Evolutionary conservation across 2,888 invertebrate genomes (phyloP).

Genomic region (Labia minor): DNA sequence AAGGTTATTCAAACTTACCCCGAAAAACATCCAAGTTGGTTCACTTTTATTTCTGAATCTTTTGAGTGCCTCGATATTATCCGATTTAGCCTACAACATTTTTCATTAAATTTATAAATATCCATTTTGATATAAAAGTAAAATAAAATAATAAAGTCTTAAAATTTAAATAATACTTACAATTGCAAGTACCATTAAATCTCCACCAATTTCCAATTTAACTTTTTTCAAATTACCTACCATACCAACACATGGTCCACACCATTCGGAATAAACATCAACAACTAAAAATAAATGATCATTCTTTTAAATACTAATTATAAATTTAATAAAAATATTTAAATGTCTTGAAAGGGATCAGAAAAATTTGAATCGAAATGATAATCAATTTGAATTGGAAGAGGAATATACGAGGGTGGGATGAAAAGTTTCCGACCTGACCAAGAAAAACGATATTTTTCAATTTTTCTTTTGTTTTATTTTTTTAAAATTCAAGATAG

Average conservation of each 20-base stretch:
- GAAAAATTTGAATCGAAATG: background rate
- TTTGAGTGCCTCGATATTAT: slow-evolving; percentile 59
- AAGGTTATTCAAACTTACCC: slow-evolving; percentile 43
- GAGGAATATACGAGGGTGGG: too few species aligned
- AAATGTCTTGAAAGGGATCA: background rate
- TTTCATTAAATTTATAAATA: too few species aligned
- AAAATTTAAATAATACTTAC: slow-evolving; percentile 40
- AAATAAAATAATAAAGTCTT: background rate
- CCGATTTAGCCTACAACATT: slow-evolving; percentile 66
- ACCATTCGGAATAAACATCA: slow-evolving; percentile 85
- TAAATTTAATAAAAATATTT: too few species aligned
- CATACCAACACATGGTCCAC: slow-evolving; percentile 81
- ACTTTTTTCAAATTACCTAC: slow-evolving; percentile 70
- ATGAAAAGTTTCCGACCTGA: too few species aligned
- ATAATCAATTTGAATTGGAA: background rate
- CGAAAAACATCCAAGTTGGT: slow-evolving; percentile 81
- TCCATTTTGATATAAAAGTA: slow-evolving; percentile 13
- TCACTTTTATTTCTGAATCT: slow-evolving; percentile 74
- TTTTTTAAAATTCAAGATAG: too few species aligned
- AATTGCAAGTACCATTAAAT: slow-evolving; percentile 63
- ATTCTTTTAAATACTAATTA: slow-evolving; percentile 18
- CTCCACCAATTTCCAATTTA: slow-evolving; percentile 79
- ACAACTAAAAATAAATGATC: slow-evolving; percentile 52
- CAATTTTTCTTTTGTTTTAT: too few species aligned
- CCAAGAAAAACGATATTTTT: too few species aligned